A percentile compares a stretch with the other conserved stretches of the same genome.
phyloP scores from a whole-genome alignment of 2,113 vertebrate genomes.

The Microcebus jonahi region DNA sequence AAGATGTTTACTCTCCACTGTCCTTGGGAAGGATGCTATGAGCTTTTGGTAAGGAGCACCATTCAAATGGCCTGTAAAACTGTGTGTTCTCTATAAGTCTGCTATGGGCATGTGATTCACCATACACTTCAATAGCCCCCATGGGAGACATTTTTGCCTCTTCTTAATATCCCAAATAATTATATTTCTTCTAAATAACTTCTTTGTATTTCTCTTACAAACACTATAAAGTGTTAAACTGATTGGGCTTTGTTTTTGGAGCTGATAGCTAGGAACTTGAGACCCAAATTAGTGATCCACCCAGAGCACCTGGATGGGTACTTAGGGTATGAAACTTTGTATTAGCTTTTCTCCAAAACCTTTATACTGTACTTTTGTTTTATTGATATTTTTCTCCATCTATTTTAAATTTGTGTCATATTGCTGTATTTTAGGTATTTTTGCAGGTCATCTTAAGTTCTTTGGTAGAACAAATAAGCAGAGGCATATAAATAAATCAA shows the following conservation, averaged over 20 bases:
- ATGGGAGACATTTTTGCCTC: background rate
- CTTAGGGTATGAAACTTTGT: background rate
- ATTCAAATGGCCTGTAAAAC: background rate
- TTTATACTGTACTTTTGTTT: background rate
- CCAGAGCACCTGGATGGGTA: background rate
- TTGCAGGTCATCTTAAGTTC: background rate
- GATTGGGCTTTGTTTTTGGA: background rate
- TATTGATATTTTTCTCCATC: background rate
- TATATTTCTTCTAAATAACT: slow-evolving; percentile 8
- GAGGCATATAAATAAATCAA: background rate
- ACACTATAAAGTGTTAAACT: background rate
- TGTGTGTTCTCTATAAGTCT: no score
- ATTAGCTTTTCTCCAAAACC: background rate
- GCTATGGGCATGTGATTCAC: background rate
- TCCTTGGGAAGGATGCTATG: slow-evolving; percentile 19
- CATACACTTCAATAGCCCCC: background rate
- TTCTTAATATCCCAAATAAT: background rate
- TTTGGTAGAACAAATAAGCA: background rate
- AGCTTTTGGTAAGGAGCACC: background rate
- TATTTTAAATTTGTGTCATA: background rate
- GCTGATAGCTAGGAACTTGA: background rate
- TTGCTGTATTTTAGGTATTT: background rate
- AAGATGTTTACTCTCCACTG: slow-evolving; percentile 50
- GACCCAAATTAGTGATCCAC: background rate
- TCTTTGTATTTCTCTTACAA: slow-evolving; percentile 11